These are phyloP conservation scores for Andrena haemorrhoa DNA, from an alignment of 2,888 invertebrate species.

Conservation along the genomic window DNA sequence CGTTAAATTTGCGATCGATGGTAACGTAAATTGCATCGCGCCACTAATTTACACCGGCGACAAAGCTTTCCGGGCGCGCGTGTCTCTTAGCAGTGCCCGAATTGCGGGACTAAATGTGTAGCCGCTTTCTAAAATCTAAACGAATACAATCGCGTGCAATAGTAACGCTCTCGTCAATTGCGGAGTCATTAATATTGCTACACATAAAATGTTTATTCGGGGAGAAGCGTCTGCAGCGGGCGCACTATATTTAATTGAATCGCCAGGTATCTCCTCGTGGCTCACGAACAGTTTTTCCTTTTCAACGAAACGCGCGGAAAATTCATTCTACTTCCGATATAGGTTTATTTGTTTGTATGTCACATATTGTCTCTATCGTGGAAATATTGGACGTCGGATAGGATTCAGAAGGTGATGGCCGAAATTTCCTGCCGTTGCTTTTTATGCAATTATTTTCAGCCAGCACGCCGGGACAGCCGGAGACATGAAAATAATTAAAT, in stretches of 20 bases:
- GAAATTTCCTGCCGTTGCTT: neutral
- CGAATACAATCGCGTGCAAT: neutral
- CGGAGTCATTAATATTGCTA: neutral
- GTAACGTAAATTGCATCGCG: constrained; percentile 7
- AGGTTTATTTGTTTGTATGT: constrained; percentile 25
- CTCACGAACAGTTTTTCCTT: neutral
- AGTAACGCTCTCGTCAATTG: neutral
- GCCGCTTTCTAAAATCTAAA: neutral
- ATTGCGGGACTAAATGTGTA: too few relatives aligned
- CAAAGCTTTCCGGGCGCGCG: neutral
- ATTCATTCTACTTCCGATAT: neutral
- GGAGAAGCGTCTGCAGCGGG: neutral
- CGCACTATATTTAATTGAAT: constrained; percentile 5
- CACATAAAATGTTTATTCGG: neutral
- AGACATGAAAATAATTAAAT: constrained; percentile 33
- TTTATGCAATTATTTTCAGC: constrained; percentile 4
- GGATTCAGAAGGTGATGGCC: neutral
- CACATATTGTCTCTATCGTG: neutral
- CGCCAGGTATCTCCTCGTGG: neutral
- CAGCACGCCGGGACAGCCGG: neutral
- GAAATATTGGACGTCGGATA: neutral
- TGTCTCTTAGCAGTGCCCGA: too few relatives aligned
- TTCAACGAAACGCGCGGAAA: constrained; percentile 12
- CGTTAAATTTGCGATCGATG: constrained; percentile 43
- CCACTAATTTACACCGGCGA: constrained; percentile 21